These are phyloP conservation scores for Mesocentrotus franciscanus DNA, from an alignment of 53 echinoderm and acorn worm genomes.

Conservation along the genomic window DNA sequence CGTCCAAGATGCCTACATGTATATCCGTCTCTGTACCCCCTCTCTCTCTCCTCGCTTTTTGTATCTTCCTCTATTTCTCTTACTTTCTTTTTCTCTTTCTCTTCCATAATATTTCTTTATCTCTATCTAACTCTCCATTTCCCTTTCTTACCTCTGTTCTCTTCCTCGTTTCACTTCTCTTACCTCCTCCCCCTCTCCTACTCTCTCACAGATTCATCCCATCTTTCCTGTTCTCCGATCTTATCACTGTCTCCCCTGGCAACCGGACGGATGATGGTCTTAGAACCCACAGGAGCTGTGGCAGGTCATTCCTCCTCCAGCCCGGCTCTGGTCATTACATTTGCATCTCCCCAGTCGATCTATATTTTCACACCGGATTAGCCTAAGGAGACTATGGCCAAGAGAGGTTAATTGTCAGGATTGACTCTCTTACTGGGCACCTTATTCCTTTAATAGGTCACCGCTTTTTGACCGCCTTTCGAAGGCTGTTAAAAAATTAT, in stretches of 20 bases:
- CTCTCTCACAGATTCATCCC: neutral
- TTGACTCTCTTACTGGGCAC: neutral
- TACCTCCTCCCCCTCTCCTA: neutral
- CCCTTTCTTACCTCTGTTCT: neutral
- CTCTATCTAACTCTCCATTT: neutral
- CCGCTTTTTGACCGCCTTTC: too few relatives aligned
- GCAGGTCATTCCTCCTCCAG: neutral
- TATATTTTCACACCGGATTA: conserved; percentile 11
- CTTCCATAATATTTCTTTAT: neutral
- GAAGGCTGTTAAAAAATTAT: too few relatives aligned
- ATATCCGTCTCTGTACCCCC: too few relatives aligned
- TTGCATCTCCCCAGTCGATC: neutral
- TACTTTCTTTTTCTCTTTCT: neutral
- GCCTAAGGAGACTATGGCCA: neutral
- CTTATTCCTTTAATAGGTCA: neutral
- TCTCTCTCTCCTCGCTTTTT: too few relatives aligned
- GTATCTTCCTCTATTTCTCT: neutral
- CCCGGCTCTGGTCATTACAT: conserved; percentile 2
- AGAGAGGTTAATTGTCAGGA: neutral
- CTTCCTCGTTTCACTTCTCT: neutral
- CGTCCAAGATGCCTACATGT: too few relatives aligned
- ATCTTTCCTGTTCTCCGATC: neutral
- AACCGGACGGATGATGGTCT: neutral
- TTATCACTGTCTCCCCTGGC: neutral
- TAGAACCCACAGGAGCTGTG: neutral